Percentiles rank a stretch among this genome's conserved stretches.
Evolutionary conservation across 92 coral and sea anemone genomes (phyloP).

Genomic region (Phenganax marumi): DNA sequence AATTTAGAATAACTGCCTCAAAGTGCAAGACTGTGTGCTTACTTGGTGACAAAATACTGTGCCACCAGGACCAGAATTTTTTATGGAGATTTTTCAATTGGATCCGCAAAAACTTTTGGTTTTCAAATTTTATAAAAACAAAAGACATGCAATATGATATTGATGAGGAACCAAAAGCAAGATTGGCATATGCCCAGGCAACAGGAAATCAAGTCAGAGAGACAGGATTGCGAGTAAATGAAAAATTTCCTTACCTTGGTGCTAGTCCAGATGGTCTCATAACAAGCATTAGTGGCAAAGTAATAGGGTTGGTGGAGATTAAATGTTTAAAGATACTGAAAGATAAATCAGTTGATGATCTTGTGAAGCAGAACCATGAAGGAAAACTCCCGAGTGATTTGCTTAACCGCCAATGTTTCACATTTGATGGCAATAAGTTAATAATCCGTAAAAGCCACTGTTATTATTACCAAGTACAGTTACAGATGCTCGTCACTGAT

Average conservation of each 20-base stretch:
- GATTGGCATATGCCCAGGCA: conserved; percentile 48
- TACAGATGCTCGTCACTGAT: conserved; percentile 54
- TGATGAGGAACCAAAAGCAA: conserved; percentile 46
- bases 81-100: conserved; percentile 37
- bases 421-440: conserved; percentile 39
- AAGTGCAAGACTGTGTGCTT: conserved; percentile 45
- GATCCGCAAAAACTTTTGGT: conserved; percentile 49
- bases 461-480: conserved; percentile 38
- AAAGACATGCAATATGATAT: conserved; percentile 43
- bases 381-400: conserved; percentile 36
- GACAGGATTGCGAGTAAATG: conserved; percentile 51
- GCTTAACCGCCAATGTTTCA: conserved; percentile 59
- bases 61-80: conserved; percentile 13
- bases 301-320: conserved; percentile 44
- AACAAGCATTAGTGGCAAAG: not conserved
- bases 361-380: conserved; percentile 4
- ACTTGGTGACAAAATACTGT: conserved; percentile 28
- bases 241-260: conserved; percentile 50
- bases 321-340: conserved; percentile 59
- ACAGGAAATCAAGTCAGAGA: conserved; percentile 32
- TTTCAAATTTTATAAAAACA: conserved; percentile 35
- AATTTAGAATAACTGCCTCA: conserved; percentile 50
- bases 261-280: conserved; percentile 53
- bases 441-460: conserved; percentile 44
- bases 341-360: conserved; percentile 45